Base-by-base conservation (phyloP, 2,888 invertebrate species). In the Apotomis capreana region DNA sequence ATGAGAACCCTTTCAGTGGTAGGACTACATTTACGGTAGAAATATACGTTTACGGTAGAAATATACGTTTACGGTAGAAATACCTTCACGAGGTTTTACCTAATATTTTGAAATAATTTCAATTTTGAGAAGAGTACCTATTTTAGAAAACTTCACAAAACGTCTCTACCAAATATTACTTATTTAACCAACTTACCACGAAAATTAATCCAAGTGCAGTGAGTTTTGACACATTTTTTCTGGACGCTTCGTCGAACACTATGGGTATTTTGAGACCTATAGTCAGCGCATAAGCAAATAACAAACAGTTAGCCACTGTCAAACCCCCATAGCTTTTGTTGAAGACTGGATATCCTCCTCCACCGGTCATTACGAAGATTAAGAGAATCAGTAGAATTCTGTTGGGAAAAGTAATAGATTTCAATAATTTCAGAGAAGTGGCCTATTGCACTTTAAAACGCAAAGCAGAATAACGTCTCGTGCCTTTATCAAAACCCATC, bases 321-420 rank as follows among this genome's bases (percentile, higher is more conserved):
- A 63, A 37, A 5, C 63, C 63, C 0, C 63, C 58, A 52, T 57
- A 63, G n/a, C 5, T 52, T 9, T 62, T 58, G 4, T 40, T 54
- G 58, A 69, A 69, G 10, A 69, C 57, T 5, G 69, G 69, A 26
- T 69, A 69, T 12, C 69, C 69, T 1, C 69, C 69, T 5, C 69
- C 69, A 10, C 69, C 69, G 40, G 69, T 52, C 5, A 63, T 64
- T 4, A 51, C 69, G 51, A 63, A 69, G 40, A 69, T 69, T 63
- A 69, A 63, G 12, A 69, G n/a, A 6, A 69, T 57, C 3, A 69
- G 26, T 44, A 69, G n/a, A 5, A 69, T 37, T 12, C 69, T 69
- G 69, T 49, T 8, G 10, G 10, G 49, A 49, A 49, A 49, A 49
- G 40, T 54, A 5, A 54, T 13, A 54, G 8, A 54, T 54, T 26